These are phyloP conservation scores for Ellobius talpinus DNA, from an alignment of 2,113 vertebrate species.

Conservation along the genomic window DNA sequence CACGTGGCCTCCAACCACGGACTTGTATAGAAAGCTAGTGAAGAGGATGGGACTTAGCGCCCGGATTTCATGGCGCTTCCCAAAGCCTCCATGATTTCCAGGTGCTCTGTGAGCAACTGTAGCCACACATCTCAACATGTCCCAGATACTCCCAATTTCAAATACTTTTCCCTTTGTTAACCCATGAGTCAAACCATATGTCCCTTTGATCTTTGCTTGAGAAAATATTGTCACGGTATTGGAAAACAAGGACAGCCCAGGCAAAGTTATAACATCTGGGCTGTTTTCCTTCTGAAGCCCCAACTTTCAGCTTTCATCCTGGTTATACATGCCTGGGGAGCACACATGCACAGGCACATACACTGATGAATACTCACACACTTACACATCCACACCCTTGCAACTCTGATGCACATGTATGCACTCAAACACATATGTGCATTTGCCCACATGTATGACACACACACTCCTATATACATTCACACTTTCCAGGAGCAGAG, in stretches of 20 bases:
- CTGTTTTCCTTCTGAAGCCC: conserved; percentile 46
- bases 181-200: conserved; percentile 78
- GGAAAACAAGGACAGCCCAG: conserved; percentile 71
- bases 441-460: background rate
- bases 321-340: background rate
- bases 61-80: conserved; percentile 56
- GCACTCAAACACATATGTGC: too few relatives aligned
- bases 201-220: conserved; percentile 81
- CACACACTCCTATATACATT: background rate
- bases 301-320: conserved; percentile 45
- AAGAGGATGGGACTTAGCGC: background rate
- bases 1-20: background rate
- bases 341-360: too few relatives aligned
- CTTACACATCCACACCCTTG: background rate
- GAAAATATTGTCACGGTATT: conserved; percentile 74
- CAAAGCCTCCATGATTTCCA: conserved; percentile 64
- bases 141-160: conserved; percentile 68
- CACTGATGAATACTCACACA: background rate
- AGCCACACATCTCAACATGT: conserved; percentile 55
- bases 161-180: conserved; percentile 74
- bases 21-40: background rate
- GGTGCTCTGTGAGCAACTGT: conserved; percentile 66
- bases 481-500: background rate
- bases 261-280: conserved; percentile 76
- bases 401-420: background rate